Conservation (phyloP, 1,140 invertebrate species). For the Gyrodactylus bullatarudis region DNA sequence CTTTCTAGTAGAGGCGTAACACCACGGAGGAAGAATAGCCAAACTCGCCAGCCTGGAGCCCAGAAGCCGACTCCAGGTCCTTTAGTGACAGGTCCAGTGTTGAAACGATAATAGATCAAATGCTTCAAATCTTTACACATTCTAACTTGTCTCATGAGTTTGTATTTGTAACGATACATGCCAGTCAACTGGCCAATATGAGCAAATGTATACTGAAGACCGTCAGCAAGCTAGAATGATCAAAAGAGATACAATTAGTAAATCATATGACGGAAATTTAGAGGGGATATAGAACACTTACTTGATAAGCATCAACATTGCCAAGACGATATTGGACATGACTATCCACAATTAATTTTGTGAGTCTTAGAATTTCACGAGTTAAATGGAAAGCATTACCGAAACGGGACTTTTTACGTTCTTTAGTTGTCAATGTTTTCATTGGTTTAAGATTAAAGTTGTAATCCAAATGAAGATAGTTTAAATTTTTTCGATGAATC, state of each 20-base stretch:
- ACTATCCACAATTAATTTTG: slow-evolving; percentile 87
- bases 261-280: background rate
- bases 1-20: slow-evolving; percentile 82
- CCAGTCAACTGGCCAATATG: slow-evolving; percentile 95
- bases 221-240: slow-evolving; percentile 44
- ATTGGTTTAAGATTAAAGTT: slow-evolving; percentile 99
- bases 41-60: slow-evolving; percentile 94
- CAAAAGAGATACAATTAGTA: background rate
- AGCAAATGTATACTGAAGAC: slow-evolving; percentile 94
- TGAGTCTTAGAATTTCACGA: slow-evolving; percentile 75
- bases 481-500: slow-evolving; percentile 94
- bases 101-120: slow-evolving; percentile 94
- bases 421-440: slow-evolving; percentile 91
- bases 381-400: slow-evolving; percentile 98
- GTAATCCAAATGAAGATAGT: slow-evolving; percentile 95
- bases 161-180: slow-evolving; percentile 99
- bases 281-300: slow-evolving; percentile 6
- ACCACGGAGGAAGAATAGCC: slow-evolving; percentile 95
- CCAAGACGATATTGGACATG: slow-evolving; percentile 95
- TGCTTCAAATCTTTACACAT: slow-evolving; percentile 99
- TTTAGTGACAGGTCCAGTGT: slow-evolving; percentile 66
- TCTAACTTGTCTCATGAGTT: slow-evolving; percentile 89
- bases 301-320: slow-evolving; percentile 78
- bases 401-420: slow-evolving; percentile 92
- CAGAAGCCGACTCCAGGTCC: slow-evolving; percentile 95